These are phyloP conservation scores for Oscheius onirici DNA, from an alignment of 2,888 invertebrate genomes.

Conservation along the genomic window DNA sequence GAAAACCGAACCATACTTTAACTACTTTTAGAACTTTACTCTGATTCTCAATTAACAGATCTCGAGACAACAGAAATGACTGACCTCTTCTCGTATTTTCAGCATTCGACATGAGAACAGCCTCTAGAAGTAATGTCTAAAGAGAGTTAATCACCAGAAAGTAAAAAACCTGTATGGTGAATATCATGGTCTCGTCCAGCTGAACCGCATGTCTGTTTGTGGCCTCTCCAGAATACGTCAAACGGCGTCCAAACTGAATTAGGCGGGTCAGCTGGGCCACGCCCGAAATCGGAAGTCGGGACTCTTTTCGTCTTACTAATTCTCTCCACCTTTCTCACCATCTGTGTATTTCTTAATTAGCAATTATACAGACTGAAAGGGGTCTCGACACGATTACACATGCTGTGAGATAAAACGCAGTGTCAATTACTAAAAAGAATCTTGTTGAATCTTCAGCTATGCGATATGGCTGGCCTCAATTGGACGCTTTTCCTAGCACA, in stretches of 20 bases:
- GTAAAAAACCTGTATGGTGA: constrained; percentile 18
- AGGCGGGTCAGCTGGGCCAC: constrained; percentile 5
- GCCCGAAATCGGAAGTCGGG: too few species aligned
- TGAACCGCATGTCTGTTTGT: constrained; percentile 5
- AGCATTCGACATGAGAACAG: constrained; percentile 4
- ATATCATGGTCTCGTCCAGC: constrained; percentile 12
- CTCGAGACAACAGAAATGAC: background rate
- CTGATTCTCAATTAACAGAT: too few species aligned
- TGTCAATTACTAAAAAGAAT: too few species aligned
- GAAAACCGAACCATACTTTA: too few species aligned
- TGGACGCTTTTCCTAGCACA: background rate
- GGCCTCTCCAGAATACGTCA: background rate
- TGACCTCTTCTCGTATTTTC: background rate
- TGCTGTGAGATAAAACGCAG: too few species aligned
- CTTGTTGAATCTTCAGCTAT: background rate
- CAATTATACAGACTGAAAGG: too few species aligned
- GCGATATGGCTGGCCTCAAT: background rate
- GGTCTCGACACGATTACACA: too few species aligned
- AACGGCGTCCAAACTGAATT: constrained; percentile 21
- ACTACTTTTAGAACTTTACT: too few species aligned
- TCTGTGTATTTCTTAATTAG: too few species aligned
- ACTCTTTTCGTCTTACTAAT: too few species aligned
- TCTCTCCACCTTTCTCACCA: too few species aligned
- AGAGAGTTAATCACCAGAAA: background rate
- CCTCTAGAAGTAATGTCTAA: constrained; percentile 18